Evolutionary conservation across 2,113 vertebrate genomes (phyloP), one percentile per base, ranked within the genome.

Genomic region (Halichoerus grypus): DNA sequence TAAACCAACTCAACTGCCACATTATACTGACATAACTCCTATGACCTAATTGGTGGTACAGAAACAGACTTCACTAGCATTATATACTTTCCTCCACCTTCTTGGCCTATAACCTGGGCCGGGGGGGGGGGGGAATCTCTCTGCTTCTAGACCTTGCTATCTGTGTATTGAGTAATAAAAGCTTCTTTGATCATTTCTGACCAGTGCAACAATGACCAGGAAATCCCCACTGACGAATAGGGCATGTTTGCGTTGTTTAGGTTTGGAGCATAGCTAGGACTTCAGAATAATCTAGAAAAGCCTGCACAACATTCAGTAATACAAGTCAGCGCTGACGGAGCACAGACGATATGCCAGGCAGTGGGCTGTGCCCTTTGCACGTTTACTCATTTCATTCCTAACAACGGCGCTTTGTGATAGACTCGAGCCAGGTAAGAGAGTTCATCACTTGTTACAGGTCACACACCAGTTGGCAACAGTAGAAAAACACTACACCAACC

Each of bases 321-420:
- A 10, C 16, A 42, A 61, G 94, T 39, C n/a, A 49, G 57, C 11
- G 22, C 55, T 33, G 21, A 59, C 0, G 24, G 0, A 74, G 22
- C 10, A 76, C 0, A 55, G 19, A 33, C 8, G 0, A 3, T 1
- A 9, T 0, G 7, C 57, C 65, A 53, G 21, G 42, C 8, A 2
- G n/a, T 14, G 15, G 19, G 46, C 67, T 33, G 1, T 26, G 46
- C 7, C 55, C 16, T 80, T 69, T 33, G 57, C 7, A 12, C 0
- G 0, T 26, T 7, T 28, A 12, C 69, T 31, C 5, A 11, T 36
- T 36, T 12, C 51, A 57, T 0, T n/a, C 63, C 94, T 79, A 53
- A 57, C 28, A 76, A 31, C 7, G 4, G 24, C 18, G 11, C n/a
- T 63, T 16, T 42, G 33, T 51, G 26, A 55, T 26, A n/a, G 55